Evolutionary conservation across 2,113 vertebrate species (phyloP).

Genomic region (Zosterops lateralis): DNA sequence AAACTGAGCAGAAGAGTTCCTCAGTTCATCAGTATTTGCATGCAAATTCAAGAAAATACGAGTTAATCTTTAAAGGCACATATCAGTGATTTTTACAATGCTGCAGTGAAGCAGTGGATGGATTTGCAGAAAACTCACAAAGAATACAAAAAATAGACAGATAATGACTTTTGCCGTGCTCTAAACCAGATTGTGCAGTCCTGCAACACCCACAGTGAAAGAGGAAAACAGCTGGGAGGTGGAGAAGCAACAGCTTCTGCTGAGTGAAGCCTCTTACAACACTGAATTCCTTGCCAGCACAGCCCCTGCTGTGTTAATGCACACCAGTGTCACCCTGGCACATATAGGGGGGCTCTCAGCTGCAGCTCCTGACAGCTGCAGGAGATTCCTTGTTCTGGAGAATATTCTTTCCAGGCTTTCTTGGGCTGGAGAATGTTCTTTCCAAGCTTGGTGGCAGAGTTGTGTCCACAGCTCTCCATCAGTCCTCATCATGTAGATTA

Average conservation of each 20-base stretch:
- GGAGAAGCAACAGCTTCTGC: background rate
- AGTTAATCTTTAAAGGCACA: background rate
- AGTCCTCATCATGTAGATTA: background rate
- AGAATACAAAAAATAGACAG: background rate
- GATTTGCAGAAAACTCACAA: background rate
- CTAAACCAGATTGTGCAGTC: background rate
- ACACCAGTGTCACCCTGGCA: background rate
- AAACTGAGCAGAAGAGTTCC: background rate
- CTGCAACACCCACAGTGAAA: background rate
- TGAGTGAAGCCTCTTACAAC: background rate
- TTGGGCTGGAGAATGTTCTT: background rate
- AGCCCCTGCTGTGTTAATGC: background rate
- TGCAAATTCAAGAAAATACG: background rate
- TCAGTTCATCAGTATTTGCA: background rate
- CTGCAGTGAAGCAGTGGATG: background rate
- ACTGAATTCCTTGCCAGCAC: background rate
- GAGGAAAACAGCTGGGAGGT: background rate
- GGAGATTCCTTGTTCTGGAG: background rate
- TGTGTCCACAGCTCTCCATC: background rate
- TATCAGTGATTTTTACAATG: background rate
- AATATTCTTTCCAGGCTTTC: background rate
- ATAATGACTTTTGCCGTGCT: background rate
- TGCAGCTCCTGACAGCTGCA: background rate
- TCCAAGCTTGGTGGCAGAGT: background rate
- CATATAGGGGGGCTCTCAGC: background rate